Evolutionary conservation across 2,888 invertebrate genomes (phyloP).

Genomic region (Imbricaverruca yamaguchii): DNA sequence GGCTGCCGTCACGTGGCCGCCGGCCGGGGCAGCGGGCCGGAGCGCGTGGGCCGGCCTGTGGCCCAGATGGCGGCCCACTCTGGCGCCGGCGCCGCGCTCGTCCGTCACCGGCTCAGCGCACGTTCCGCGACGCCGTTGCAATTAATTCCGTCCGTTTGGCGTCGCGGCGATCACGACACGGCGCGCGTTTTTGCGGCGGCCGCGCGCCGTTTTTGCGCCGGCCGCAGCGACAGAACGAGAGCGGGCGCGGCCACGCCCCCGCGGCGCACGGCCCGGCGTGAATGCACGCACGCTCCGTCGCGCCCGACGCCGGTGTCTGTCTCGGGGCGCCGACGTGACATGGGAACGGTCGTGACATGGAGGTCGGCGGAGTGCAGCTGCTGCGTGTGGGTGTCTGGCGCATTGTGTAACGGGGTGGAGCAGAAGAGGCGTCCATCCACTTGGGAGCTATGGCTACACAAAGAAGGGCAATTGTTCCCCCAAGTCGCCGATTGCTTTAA

Average conservation of each 20-base stretch:
- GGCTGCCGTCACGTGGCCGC: too few species aligned
- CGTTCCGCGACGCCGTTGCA: background rate
- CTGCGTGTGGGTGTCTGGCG: too few species aligned
- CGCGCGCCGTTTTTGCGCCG: background rate
- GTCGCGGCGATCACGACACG: background rate
- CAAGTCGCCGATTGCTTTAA: too few species aligned
- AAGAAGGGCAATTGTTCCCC: too few species aligned
- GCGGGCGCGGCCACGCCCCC: background rate
- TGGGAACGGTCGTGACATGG: too few species aligned
- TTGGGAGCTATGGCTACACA: too few species aligned
- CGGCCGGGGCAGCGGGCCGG: too few species aligned
- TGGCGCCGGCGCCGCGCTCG: background rate
- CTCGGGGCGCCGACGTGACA: too few species aligned
- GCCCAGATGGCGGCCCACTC: background rate
- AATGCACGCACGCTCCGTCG: background rate
- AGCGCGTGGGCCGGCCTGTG: too few species aligned
- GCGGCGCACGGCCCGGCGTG: background rate
- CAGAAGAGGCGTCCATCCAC: background rate
- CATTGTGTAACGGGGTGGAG: background rate
- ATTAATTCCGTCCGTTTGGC: background rate
- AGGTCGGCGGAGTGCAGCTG: too few species aligned
- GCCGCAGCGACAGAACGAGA: constrained; percentile 8
- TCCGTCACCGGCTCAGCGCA: background rate
- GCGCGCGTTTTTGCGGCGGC: background rate
- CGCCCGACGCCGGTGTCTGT: too few species aligned